phyloP scores from a whole-genome alignment of 2,797 vertebrate species.

The Garrulus glandarius region DNA sequence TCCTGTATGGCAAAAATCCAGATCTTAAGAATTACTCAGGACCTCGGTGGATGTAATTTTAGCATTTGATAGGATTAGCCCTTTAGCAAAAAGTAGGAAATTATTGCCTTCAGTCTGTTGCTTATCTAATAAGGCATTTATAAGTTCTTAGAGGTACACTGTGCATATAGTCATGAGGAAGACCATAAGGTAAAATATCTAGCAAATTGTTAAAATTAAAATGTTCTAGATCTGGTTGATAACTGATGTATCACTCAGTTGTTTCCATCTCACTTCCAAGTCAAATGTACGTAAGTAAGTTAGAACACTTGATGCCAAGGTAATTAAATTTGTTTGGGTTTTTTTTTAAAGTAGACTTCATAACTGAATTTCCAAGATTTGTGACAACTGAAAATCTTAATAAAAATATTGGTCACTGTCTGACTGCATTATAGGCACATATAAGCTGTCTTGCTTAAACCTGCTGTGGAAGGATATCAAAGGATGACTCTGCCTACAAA shows the following conservation, averaged over 20 bases:
- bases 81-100: background rate
- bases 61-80: background rate
- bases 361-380: background rate
- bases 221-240: background rate
- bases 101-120: background rate
- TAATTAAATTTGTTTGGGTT: background rate
- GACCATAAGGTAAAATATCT: background rate
- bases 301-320: background rate
- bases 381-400: background rate
- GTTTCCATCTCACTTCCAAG: background rate
- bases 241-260: background rate
- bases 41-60: background rate
- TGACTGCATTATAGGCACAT: background rate
- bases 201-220: background rate
- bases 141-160: background rate
- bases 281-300: background rate
- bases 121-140: background rate
- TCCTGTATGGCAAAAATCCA: background rate
- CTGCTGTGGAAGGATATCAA: background rate
- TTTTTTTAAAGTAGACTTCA: background rate
- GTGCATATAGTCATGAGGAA: background rate
- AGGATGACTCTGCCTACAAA: background rate
- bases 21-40: background rate
- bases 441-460: background rate
- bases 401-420: background rate